Percentiles rank a stretch among this genome's conserved stretches.
These are phyloP conservation scores for Contarinia nasturtii DNA, from an alignment of 1,140 invertebrate species.

Conservation along the genomic window DNA sequence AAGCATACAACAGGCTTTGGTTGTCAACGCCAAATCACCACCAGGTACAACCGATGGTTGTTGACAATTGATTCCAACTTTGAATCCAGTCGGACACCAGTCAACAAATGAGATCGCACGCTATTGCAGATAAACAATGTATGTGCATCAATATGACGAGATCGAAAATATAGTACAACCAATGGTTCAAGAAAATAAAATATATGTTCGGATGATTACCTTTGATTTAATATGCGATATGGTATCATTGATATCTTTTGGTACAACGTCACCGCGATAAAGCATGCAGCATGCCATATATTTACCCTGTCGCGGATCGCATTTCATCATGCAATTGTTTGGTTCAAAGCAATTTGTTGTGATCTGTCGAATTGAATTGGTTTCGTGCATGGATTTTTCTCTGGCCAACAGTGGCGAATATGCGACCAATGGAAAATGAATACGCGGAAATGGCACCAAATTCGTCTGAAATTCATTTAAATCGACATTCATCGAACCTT, in stretches of 20 bases:
- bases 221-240: not conserved
- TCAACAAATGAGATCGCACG: not conserved
- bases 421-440: slow-evolving; percentile 49
- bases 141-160: too few species aligned
- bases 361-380: slow-evolving; percentile 40
- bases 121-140: too few species aligned
- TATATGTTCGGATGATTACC: too few species aligned
- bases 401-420: slow-evolving; percentile 49
- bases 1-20: slow-evolving; percentile 45
- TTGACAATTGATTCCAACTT: slow-evolving; percentile 38
- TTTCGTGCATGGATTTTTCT: slow-evolving; percentile 42
- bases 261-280: slow-evolving; percentile 32
- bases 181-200: too few species aligned
- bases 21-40: slow-evolving; percentile 40
- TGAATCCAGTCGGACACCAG: too few species aligned
- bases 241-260: slow-evolving; percentile 28
- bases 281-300: slow-evolving; percentile 54
- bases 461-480: slow-evolving; percentile 56
- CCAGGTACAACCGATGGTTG: slow-evolving; percentile 38
- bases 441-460: slow-evolving; percentile 17
- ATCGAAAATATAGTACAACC: too few species aligned
- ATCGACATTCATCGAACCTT: slow-evolving; percentile 58
- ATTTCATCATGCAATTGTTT: slow-evolving; percentile 55
- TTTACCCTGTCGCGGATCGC: slow-evolving; percentile 36
- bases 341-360: slow-evolving; percentile 51